These are phyloP conservation scores for Hemaris fuciformis DNA, from an alignment of 2,888 invertebrate genomes.

Conservation along the genomic window DNA sequence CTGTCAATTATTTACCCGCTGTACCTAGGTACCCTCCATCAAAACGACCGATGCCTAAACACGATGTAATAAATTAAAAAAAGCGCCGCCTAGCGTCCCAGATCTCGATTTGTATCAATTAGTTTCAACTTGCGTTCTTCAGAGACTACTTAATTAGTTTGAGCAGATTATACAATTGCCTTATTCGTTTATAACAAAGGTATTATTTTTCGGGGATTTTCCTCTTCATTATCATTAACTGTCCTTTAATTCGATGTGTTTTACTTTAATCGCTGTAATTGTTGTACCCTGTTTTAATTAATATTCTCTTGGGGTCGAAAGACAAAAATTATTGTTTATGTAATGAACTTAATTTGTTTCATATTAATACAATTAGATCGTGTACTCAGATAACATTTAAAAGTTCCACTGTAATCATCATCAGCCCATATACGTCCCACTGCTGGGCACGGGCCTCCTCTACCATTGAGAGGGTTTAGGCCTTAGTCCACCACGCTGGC, in stretches of 20 bases:
- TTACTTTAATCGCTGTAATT: neutral
- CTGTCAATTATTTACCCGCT: too few species aligned
- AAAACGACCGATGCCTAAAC: constrained; percentile 5
- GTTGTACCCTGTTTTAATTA: too few species aligned
- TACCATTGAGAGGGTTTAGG: too few species aligned
- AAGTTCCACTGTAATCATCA: too few species aligned
- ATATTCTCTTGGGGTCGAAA: too few species aligned
- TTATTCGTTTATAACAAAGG: constrained; percentile 16
- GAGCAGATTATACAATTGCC: constrained; percentile 28
- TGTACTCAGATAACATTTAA: too few species aligned
- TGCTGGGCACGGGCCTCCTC: too few species aligned
- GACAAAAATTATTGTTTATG: too few species aligned
- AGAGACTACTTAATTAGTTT: constrained; percentile 47
- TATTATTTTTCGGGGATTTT: neutral
- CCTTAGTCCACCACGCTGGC: too few species aligned
- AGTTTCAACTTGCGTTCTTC: constrained; percentile 33
- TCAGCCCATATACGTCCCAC: too few species aligned
- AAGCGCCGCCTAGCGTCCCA: constrained; percentile 14
- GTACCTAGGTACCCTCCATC: neutral
- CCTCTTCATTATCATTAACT: neutral
- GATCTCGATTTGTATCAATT: constrained; percentile 39
- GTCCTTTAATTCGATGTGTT: neutral
- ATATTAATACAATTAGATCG: too few species aligned
- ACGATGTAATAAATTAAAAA: constrained; percentile 14
- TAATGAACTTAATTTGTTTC: too few species aligned